phyloP scores from a whole-genome alignment of 2,113 vertebrate species.

The Bubo scandiacus region DNA sequence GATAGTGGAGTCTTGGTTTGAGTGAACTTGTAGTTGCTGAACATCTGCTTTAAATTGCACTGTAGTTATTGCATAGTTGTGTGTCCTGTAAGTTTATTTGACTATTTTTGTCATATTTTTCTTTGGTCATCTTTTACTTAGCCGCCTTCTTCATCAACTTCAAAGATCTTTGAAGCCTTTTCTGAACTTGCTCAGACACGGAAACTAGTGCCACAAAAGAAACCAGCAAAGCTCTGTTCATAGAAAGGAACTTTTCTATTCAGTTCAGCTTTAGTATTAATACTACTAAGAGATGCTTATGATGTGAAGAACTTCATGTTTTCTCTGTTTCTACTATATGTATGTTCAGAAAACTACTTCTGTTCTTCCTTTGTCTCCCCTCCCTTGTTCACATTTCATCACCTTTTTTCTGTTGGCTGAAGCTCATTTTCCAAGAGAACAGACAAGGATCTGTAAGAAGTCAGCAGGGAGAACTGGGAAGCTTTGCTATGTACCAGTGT shows the following conservation, averaged over 20 bases:
- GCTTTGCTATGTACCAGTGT: background rate
- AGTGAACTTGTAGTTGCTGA: background rate
- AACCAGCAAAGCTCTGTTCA: background rate
- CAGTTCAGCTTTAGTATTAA: background rate
- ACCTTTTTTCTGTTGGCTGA: background rate
- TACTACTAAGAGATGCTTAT: background rate
- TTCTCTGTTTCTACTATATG: background rate
- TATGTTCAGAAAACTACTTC: background rate
- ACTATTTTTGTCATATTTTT: background rate
- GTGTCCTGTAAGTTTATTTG: background rate
- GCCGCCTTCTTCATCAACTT: background rate
- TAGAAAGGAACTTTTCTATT: background rate
- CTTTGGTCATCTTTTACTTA: background rate
- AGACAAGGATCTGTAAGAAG: background rate
- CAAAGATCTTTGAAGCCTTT: background rate
- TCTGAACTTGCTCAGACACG: background rate
- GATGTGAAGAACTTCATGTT: background rate
- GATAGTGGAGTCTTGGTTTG: background rate
- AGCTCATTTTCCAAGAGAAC: background rate
- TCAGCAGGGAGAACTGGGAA: background rate
- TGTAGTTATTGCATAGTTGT: background rate
- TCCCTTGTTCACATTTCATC: background rate
- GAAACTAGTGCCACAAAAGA: background rate
- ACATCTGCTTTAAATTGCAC: background rate
- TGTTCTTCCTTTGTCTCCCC: rapidly evolving